These are phyloP conservation scores for Listronotus bonariensis DNA, from an alignment of 1,140 invertebrate genomes.

Conservation along the genomic window DNA sequence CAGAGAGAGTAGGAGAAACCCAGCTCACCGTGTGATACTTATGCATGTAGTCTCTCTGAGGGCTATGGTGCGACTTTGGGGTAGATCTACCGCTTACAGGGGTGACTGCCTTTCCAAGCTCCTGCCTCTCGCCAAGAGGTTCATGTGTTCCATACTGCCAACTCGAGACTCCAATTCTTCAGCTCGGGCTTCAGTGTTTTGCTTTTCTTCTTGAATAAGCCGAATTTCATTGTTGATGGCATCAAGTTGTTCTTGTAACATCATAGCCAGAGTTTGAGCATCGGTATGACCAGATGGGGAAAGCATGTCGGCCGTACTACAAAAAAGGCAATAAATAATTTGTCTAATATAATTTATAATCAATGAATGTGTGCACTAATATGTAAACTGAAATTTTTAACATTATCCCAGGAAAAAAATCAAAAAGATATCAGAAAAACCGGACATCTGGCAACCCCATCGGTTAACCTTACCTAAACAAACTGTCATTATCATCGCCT, in stretches of 20 bases:
- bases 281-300: conserved; percentile 79
- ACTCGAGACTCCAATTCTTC: conserved; percentile 97
- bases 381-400: too few species aligned
- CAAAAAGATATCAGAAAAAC: too few species aligned
- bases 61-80: conserved; percentile 76
- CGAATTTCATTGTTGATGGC: conserved; percentile 99
- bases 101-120: conserved; percentile 76
- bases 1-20: conserved; percentile 35
- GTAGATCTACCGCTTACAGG: conserved; percentile 81
- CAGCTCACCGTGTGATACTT: conserved; percentile 81
- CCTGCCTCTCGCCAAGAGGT: conserved; percentile 77
- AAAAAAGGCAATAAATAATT: background rate
- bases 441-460: too few species aligned
- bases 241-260: conserved; percentile 98
- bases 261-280: conserved; percentile 95
- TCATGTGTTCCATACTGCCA: conserved; percentile 92
- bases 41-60: conserved; percentile 78
- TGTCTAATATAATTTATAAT: too few species aligned
- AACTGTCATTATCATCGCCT: conserved; percentile 61
- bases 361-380: too few species aligned
- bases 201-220: conserved; percentile 98
- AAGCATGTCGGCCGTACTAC: conserved; percentile 69
- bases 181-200: conserved; percentile 93
- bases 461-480: conserved; percentile 27
- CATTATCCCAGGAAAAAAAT: too few species aligned